These are phyloP conservation scores for Pogonomyrmex barbatus DNA, from an alignment of 1,140 invertebrate genomes.

Conservation along the genomic window DNA sequence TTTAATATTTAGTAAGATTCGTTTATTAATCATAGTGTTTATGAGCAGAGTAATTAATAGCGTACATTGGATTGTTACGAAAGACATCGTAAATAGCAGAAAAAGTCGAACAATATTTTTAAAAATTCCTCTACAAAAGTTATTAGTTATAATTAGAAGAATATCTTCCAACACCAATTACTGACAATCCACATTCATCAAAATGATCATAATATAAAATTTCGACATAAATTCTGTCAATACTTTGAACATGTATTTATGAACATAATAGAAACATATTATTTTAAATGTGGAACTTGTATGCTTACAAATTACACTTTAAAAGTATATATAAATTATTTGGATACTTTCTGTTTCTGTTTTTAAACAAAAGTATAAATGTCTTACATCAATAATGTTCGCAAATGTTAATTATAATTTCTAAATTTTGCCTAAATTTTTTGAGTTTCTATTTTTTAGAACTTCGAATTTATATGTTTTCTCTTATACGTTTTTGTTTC, in stretches of 20 bases:
- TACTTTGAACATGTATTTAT: not conserved
- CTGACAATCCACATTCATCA: conserved; percentile 51
- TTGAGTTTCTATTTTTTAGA: no score
- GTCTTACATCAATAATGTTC: no score
- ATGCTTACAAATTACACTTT: not conserved
- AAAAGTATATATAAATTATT: no score
- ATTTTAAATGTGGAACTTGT: not conserved
- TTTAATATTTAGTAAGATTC: not conserved
- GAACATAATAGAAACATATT: not conserved
- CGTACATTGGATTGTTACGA: not conserved
- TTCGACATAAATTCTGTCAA: conserved; percentile 23
- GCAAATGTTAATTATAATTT: no score
- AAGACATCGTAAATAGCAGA: not conserved
- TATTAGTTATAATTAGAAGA: conserved; percentile 31
- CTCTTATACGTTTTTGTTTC: no score
- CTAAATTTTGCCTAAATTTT: no score
- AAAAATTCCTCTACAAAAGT: conserved; percentile 41
- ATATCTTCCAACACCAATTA: conserved; percentile 29
- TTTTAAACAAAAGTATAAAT: no score
- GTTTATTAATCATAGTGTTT: not conserved
- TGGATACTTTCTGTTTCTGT: no score
- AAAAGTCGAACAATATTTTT: conserved; percentile 51
- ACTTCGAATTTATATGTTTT: no score
- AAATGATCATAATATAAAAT: not conserved
- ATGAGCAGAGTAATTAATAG: not conserved